Base-by-base conservation (phyloP, 2,888 invertebrate species). In the Mesoligia furuncula region DNA sequence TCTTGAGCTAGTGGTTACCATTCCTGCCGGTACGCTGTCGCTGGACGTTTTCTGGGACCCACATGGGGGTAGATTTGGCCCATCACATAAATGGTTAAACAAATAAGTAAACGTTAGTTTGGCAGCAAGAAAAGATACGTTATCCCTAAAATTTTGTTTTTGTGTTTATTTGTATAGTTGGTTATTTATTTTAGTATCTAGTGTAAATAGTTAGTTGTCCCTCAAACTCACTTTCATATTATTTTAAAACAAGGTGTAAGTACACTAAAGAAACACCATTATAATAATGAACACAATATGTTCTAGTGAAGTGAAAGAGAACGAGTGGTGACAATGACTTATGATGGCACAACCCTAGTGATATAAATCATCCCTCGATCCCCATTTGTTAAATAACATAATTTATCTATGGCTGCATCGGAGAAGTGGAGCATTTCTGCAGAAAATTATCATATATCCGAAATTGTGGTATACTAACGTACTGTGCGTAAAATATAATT, bases 351-450 rank as follows among this genome's bases (percentile, higher is more conserved):
- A 79, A 71, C 75, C 69, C 68, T 74, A 68, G 62, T 7, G 8
- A 45, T 69, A 85, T 87, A 81, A 80, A 87, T 87, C 78, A 81
- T 76, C 66, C 69, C 79, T 78, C 73, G 76, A 81, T 51, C 42
- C 54, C 77, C 86, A 85, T 87, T 77, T 71, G 75, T 76, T 79
- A 67, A 75, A 62, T 77, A 78, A 73, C 45, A 74, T 75, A 76
- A 80, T 67, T 79, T 81, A 84, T 84, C 51, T 73, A 62, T 45
- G 51, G 59, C 67, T 85, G 81, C 67, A 83, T 61, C 27, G 64
- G 61, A 62, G n/a, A 62, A 61, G 11, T 73, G 9, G 51, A 36
- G 48, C 68, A 42, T 79, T 66, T 66, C n/a, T 61, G 0, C 1
- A 42, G 4, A 59, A 59, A 72, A 54, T 48, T 54, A 65, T 65